Evolutionary conservation across 2,888 invertebrate species (phyloP), one percentile per base, ranked within the genome.

Genomic region (Napeogenes sylphis): DNA sequence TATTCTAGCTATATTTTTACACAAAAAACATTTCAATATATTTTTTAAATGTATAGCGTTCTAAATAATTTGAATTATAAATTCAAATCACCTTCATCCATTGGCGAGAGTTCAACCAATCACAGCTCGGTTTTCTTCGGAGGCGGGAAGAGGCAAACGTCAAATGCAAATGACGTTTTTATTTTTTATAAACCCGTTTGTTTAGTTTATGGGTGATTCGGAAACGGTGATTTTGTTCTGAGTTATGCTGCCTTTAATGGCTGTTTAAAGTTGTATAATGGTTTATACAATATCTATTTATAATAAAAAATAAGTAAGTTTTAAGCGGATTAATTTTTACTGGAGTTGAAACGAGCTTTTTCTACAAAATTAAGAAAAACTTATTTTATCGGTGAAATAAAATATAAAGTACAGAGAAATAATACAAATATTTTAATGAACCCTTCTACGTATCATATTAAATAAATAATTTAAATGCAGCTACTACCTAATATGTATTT

Each of bases 121-220:
- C 70, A 75, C 72, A 69, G 76, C 69, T 70, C 77, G 66, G 69
- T 69, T 47, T 69, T 67, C 73, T 66, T 66, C 70, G 84, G 80
- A 87, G 89, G 88, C 89, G 89, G 89, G 86, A 87, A 88, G 84
- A 83, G 86, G 84, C 84, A 80, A 84, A 84, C 84, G 85, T 84
- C 86, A 85, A 73, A 88, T 87, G 88, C 83, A 87, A 89, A 88
- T 87, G 81, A 84, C 71, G 73, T 73, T 74, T 71, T 75, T 74
- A 82, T 80, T 82, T 82, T 84, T 80, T 77, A 75, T 70, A 55
- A 80, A 79, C 87, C 79, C 75, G 88, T 86, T 85, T 78, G 75
- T 66, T 67, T 65, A 62, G 71, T 70, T 71, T 73, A 78, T 83
- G 84, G 80, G 80, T 82, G 79, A 81, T 70, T 72, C 78, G 78